These are phyloP conservation scores for Hippolais icterina DNA, from an alignment of 2,113 vertebrate species.

Conservation along the genomic window DNA sequence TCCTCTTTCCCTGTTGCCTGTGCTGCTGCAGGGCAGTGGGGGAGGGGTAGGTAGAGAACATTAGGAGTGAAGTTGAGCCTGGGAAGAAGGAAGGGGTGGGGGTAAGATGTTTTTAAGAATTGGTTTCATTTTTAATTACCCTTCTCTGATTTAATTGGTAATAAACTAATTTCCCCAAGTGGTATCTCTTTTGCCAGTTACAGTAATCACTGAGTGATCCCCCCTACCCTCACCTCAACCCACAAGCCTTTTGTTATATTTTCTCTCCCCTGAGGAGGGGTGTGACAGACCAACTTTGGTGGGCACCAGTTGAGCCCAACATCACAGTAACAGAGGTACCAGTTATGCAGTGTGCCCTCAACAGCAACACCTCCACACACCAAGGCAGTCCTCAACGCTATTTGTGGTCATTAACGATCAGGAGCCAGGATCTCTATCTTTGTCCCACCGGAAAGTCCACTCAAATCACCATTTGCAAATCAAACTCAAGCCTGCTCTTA, in stretches of 20 bases:
- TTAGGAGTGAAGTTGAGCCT: not conserved
- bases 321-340: rapidly evolving
- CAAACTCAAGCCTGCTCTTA: not conserved
- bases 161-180: not conserved
- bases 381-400: not conserved
- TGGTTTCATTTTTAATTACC: not conserved
- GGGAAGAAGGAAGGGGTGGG: not conserved
- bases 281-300: not conserved
- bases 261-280: not conserved
- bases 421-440: not conserved
- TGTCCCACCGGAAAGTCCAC: not conserved
- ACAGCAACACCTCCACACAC: not conserved
- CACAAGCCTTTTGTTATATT: rapidly evolving
- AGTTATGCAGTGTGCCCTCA: not conserved
- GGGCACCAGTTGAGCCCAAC: not conserved
- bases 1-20: not conserved
- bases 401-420: not conserved
- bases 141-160: not conserved
- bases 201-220: not conserved
- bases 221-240: not conserved
- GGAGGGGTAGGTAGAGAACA: not conserved
- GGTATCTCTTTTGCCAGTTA: not conserved
- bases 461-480: not conserved
- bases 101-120: not conserved
- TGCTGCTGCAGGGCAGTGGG: not conserved